A percentile compares a stretch with the other conserved stretches of the same genome.
Conservation (phyloP, 2,113 vertebrate species). For the Phoenicopterus ruber region DNA sequence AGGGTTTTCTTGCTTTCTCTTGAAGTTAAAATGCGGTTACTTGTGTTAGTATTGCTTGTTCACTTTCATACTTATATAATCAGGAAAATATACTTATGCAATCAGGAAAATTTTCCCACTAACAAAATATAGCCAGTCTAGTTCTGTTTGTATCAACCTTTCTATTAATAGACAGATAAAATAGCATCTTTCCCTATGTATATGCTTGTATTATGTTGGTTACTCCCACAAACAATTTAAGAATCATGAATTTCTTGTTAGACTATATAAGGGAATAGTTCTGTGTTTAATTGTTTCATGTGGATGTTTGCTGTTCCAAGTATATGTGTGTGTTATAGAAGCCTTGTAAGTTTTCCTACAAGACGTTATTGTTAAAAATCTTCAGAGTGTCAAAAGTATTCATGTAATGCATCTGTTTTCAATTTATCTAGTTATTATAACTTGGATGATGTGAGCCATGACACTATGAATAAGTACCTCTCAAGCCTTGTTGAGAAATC, state of each 20-base stretch:
- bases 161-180: neutral
- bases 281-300: neutral
- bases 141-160: constrained; percentile 1
- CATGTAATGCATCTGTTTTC: constrained; percentile 28
- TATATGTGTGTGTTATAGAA: neutral
- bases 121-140: neutral
- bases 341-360: neutral
- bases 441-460: constrained; percentile 88
- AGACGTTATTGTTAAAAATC: neutral
- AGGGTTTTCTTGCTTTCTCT: neutral
- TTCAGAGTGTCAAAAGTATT: neutral
- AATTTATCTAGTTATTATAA: constrained; percentile 87
- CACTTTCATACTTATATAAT: neutral
- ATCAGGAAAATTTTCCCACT: neutral
- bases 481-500: constrained; percentile 89
- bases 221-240: neutral
- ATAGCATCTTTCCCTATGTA: neutral
- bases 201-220: neutral
- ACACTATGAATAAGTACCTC: constrained; percentile 91
- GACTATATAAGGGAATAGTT: neutral
- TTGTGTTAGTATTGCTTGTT: neutral
- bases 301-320: neutral
- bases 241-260: neutral
- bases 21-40: neutral
- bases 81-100: neutral